Conservation (phyloP, 2,797 vertebrate genomes). For the Lepilemur septentrionalis region DNA sequence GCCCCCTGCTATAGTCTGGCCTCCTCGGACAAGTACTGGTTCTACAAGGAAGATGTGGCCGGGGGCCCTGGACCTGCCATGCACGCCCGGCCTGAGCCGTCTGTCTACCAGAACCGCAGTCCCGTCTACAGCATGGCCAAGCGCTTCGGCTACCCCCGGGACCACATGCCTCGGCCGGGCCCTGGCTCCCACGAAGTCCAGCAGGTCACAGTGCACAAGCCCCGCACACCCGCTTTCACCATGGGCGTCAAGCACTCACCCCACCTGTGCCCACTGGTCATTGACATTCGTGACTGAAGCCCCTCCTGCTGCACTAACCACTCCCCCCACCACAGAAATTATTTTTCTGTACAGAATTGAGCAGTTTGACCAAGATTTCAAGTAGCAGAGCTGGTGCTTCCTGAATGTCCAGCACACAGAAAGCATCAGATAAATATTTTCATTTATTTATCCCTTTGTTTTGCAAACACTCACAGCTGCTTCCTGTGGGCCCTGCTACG, state of each 20-base stretch:
- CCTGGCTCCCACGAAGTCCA: conserved; percentile 62
- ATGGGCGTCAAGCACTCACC: conserved; percentile 76
- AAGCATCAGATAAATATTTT: conserved; percentile 59
- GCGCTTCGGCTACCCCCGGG: conserved; percentile 27
- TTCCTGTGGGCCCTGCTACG: conserved; percentile 2
- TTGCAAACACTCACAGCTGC: neutral
- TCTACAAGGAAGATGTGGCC: conserved; percentile 47
- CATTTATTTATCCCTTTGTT: conserved; percentile 3
- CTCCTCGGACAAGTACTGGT: conserved; percentile 32
- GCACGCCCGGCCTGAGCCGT: conserved; percentile 43
- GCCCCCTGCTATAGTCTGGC: conserved; percentile 69
- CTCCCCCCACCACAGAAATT: neutral
- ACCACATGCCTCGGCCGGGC: conserved; percentile 53
- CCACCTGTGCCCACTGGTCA: conserved; percentile 57
- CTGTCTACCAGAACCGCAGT: conserved; percentile 63
- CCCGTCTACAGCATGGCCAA: conserved; percentile 68
- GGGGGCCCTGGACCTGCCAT: conserved; percentile 69
- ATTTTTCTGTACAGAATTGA: neutral
- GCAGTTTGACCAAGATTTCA: neutral
- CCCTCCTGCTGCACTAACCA: neutral
- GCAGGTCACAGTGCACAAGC: conserved; percentile 66
- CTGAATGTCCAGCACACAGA: neutral
- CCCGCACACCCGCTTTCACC: conserved; percentile 56
- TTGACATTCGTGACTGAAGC: conserved; percentile 64
- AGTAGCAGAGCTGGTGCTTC: neutral